A percentile compares a stretch with the other conserved stretches of the same genome.
These are phyloP conservation scores for Porites lutea DNA, from an alignment of 64 coral and sea anemone species.

Conservation along the genomic window DNA sequence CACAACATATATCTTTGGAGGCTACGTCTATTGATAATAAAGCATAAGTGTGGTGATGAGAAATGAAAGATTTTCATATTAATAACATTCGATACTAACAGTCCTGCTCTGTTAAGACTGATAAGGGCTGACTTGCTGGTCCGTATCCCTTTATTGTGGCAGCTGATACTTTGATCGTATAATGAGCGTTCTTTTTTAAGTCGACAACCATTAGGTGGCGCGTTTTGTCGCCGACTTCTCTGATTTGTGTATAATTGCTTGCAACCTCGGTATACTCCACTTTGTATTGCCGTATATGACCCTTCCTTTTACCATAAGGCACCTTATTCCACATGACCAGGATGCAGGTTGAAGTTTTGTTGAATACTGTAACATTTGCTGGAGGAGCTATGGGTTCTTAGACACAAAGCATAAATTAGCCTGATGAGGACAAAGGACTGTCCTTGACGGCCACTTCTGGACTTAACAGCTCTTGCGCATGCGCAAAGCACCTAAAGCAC, in stretches of 20 bases:
- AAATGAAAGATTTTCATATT: no score
- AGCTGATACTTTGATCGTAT: not conserved
- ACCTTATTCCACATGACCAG: not conserved
- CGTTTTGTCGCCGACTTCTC: not conserved
- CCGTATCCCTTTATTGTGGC: not conserved
- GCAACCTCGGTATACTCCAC: not conserved
- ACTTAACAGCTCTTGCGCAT: no score
- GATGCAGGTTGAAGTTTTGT: not conserved
- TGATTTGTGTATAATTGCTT: not conserved
- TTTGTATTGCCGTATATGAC: not conserved
- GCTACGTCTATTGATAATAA: no score
- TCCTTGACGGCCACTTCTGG: no score
- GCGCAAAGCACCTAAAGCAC: no score
- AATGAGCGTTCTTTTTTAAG: not conserved
- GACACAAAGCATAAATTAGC: not conserved
- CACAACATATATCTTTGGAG: no score
- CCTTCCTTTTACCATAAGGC: not conserved
- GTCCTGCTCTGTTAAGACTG: not conserved
- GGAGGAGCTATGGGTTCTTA: not conserved
- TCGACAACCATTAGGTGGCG: not conserved
- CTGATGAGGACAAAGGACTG: no score
- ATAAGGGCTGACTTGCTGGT: not conserved
- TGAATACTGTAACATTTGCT: not conserved
- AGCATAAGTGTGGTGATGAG: no score
- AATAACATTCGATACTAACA: not conserved